Evolutionary conservation across 1,140 invertebrate genomes (phyloP).

Genomic region (Anastrepha ludens): DNA sequence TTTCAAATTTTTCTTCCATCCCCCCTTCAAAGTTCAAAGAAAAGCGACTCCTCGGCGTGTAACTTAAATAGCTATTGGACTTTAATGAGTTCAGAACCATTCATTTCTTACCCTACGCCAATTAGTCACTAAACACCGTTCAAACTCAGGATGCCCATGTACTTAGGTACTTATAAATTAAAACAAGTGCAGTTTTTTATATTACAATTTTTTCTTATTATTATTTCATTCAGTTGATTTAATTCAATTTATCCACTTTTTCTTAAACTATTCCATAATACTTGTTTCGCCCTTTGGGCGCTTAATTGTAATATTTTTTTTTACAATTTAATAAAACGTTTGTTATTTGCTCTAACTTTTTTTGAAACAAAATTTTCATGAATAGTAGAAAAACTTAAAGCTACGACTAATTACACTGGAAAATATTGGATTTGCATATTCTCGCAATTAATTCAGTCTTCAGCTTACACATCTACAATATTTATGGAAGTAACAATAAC

Average conservation of each 20-base stretch:
- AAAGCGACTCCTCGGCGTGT: no score
- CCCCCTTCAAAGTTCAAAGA: no score
- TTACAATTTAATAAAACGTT: not conserved
- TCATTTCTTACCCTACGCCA: no score
- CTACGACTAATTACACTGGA: constrained; percentile 31
- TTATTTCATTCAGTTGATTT: not conserved
- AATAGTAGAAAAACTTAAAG: not conserved
- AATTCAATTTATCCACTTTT: not conserved
- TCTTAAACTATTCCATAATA: constrained; percentile 40
- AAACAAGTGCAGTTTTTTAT: not conserved
- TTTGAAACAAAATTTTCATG: not conserved
- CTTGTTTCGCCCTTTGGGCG: constrained; percentile 1
- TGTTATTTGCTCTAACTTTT: not conserved
- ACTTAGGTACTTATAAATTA: not conserved
- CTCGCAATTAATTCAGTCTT: constrained; percentile 46
- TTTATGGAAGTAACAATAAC: not conserved
- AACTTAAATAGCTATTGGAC: no score
- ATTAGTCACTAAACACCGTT: no score
- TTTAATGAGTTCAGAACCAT: no score
- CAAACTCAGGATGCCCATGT: no score
- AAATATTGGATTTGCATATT: constrained; percentile 24
- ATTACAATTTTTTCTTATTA: not conserved
- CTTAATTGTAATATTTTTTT: not conserved
- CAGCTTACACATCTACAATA: not conserved
- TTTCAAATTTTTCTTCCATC: no score